Conservation (phyloP, 2,888 invertebrate genomes). For the Dusona sp. region DNA sequence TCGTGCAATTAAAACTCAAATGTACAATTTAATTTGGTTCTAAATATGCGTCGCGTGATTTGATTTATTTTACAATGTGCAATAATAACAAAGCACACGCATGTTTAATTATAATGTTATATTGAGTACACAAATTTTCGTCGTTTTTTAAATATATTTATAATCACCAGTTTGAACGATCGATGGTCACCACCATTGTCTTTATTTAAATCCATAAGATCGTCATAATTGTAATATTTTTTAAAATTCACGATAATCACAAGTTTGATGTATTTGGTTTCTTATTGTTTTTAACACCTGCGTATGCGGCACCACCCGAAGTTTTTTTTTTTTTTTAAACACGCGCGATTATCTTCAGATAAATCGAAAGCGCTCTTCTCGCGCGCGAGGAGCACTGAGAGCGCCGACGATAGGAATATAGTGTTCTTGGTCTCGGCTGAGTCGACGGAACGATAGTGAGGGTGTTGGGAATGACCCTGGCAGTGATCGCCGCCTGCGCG, state of each 20-base stretch:
- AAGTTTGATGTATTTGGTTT: background rate
- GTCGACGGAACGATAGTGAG: conserved; percentile 62
- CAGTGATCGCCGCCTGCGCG: conserved; percentile 84
- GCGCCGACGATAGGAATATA: conserved; percentile 63
- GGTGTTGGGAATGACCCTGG: conserved; percentile 81
- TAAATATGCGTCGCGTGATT: background rate
- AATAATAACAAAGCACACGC: background rate
- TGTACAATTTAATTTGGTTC: background rate
- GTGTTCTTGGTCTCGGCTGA: conserved; percentile 35
- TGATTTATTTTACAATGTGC: background rate
- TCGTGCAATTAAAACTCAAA: background rate
- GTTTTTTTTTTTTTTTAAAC: background rate
- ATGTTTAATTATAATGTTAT: background rate
- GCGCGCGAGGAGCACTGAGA: conserved; percentile 67
- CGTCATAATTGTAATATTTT: background rate
- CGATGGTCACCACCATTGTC: conserved; percentile 18
- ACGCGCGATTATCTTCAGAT: conserved; percentile 40
- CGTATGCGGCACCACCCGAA: background rate
- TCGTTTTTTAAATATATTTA: background rate
- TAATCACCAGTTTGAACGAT: conserved; percentile 15
- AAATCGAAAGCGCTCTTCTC: conserved; percentile 65
- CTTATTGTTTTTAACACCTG: background rate
- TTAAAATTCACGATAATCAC: conserved; percentile 1
- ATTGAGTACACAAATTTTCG: background rate
- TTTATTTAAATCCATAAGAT: conserved; percentile 31